Percentiles rank a stretch among this genome's conserved stretches.
phyloP scores from a whole-genome alignment of 2,888 invertebrate species.

The Anthrax anthrax region DNA sequence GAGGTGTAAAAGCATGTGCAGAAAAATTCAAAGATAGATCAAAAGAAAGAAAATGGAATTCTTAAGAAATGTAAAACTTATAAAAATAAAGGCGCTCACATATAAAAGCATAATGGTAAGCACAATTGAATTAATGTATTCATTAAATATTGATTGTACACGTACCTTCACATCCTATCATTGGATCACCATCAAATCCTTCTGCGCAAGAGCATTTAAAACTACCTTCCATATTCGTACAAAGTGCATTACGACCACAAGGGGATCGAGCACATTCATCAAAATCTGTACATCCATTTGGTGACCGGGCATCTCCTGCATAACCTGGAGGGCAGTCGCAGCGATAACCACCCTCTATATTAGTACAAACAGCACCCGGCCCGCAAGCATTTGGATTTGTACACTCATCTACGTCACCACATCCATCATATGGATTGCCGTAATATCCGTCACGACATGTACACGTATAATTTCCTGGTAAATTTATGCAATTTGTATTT shows the following conservation, averaged over 20 bases:
- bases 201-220: conserved; percentile 70
- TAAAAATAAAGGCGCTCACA: background rate
- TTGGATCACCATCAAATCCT: conserved; percentile 69
- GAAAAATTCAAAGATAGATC: background rate
- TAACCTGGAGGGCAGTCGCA: conserved; percentile 75
- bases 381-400: conserved; percentile 57
- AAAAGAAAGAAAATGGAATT: background rate
- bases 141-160: conserved; percentile 11
- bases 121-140: background rate
- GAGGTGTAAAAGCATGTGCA: conserved; percentile 5
- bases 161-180: conserved; percentile 59
- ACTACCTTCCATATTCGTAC: conserved; percentile 63
- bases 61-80: background rate
- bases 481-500: conserved; percentile 68
- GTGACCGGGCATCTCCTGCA: conserved; percentile 61
- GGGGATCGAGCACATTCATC: conserved; percentile 61
- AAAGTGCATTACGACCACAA: conserved; percentile 67
- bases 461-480: conserved; percentile 78
- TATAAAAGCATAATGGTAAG: background rate
- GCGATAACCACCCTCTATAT: conserved; percentile 63
- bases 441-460: conserved; percentile 66
- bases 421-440: conserved; percentile 69
- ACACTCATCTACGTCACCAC: conserved; percentile 77
- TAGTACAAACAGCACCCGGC: conserved; percentile 62
- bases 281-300: conserved; percentile 52